Evolutionary conservation across 2,797 vertebrate genomes (phyloP).

Genomic region (Neosalanx taihuensis): DNA sequence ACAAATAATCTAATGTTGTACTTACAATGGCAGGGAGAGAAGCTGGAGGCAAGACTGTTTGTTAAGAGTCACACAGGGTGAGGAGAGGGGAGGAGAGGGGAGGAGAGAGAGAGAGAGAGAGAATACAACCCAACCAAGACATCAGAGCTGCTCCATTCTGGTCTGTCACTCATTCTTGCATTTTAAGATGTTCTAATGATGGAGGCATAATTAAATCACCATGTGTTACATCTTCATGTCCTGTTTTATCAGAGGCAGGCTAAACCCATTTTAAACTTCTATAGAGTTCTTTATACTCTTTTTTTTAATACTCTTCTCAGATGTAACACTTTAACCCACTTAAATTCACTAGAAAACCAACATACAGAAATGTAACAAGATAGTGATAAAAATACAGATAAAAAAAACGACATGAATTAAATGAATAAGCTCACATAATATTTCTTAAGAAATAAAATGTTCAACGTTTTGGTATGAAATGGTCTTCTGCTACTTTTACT

Average conservation of each 20-base stretch:
- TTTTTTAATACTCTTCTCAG: too few relatives aligned
- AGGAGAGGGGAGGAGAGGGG: slow-evolving; percentile 80
- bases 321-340: too few relatives aligned
- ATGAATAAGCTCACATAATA: not conserved
- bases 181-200: slow-evolving; percentile 84
- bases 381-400: not conserved
- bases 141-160: slow-evolving; percentile 84
- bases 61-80: slow-evolving; percentile 91
- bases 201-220: slow-evolving; percentile 78
- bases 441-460: not conserved
- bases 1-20: slow-evolving; percentile 83
- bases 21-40: slow-evolving; percentile 93
- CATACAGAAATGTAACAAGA: too few relatives aligned
- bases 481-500: not conserved
- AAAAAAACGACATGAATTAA: not conserved
- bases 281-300: not conserved
- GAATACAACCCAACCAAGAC: slow-evolving; percentile 83
- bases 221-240: slow-evolving; percentile 82
- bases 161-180: slow-evolving; percentile 86
- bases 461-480: not conserved
- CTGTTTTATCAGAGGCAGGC: slow-evolving; percentile 82
- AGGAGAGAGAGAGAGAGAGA: slow-evolving; percentile 58
- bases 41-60: slow-evolving; percentile 89
- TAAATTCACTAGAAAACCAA: too few relatives aligned
- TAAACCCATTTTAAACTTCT: slow-evolving; percentile 74